Conservation (phyloP, 2,113 vertebrate genomes). For the Dasypus novemcinctus region DNA sequence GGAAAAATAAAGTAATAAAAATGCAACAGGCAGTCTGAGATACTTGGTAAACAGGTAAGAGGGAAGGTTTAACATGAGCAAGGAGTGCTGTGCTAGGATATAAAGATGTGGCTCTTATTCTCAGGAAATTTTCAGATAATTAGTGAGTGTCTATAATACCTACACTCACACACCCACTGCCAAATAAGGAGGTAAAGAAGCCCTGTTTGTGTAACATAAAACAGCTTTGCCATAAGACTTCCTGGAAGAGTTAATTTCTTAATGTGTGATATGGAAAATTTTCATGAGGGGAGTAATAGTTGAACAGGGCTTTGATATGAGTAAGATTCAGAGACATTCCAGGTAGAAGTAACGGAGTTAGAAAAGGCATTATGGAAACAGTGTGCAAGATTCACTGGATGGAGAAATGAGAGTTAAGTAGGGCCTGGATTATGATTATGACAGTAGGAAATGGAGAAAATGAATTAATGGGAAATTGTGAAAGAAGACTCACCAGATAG, state of each 20-base stretch:
- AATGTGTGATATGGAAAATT: background rate
- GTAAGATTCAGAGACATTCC: background rate
- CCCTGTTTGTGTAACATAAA: background rate
- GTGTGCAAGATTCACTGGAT: background rate
- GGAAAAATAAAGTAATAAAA: background rate
- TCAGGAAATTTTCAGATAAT: background rate
- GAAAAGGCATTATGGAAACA: background rate
- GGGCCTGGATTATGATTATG: background rate
- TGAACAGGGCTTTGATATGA: background rate
- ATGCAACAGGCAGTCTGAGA: background rate
- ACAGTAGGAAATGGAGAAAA: background rate
- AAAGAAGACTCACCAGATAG: background rate
- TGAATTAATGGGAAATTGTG: background rate
- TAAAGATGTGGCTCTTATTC: background rate
- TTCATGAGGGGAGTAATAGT: background rate
- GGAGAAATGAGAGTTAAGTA: background rate
- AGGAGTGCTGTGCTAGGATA: background rate
- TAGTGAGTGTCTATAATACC: background rate
- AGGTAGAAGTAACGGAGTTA: background rate
- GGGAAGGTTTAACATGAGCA: background rate
- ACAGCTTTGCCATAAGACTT: background rate
- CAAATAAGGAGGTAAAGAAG: background rate
- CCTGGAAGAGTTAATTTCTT: constrained; percentile 10
- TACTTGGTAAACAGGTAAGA: background rate
- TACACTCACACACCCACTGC: background rate